phyloP scores from a whole-genome alignment of 2,113 vertebrate genomes.

The Ceuthmochares aereus region DNA sequence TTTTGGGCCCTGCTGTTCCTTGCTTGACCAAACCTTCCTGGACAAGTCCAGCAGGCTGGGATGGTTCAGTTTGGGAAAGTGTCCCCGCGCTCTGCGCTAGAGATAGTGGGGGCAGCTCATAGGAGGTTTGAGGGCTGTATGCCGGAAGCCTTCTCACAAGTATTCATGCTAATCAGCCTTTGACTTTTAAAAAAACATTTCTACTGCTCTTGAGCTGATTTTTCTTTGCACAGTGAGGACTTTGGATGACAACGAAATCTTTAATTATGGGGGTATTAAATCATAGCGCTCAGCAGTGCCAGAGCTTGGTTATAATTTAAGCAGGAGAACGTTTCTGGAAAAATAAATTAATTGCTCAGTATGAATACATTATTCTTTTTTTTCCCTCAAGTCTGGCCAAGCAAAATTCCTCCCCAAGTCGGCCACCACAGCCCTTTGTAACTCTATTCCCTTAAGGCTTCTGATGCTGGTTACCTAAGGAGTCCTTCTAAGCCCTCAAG shows the following conservation, averaged over 20 bases:
- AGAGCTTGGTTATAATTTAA: slow-evolving; percentile 46
- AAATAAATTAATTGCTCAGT: slow-evolving; percentile 51
- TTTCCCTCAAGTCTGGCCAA: neutral
- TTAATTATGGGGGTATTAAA: slow-evolving; percentile 63
- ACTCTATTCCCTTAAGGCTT: neutral
- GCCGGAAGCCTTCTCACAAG: neutral
- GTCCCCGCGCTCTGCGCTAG: neutral
- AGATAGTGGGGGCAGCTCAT: neutral
- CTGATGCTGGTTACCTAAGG: neutral
- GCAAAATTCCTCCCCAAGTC: neutral
- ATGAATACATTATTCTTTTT: slow-evolving; percentile 34
- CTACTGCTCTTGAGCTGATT: slow-evolving; percentile 56
- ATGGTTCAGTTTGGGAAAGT: fast-evolving
- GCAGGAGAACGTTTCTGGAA: slow-evolving; percentile 34
- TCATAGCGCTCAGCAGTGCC: slow-evolving; percentile 51
- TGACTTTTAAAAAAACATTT: slow-evolving; percentile 35
- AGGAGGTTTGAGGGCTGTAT: neutral
- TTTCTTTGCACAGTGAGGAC: slow-evolving; percentile 13
- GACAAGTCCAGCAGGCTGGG: neutral
- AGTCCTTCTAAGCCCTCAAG: neutral
- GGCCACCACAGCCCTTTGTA: neutral
- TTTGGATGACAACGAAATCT: slow-evolving; percentile 44
- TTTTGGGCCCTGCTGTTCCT: neutral
- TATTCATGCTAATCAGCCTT: slow-evolving; percentile 34
- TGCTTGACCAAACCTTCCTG: neutral